These are phyloP conservation scores for Porphyrio hochstetteri DNA, from an alignment of 2,113 vertebrate species.

Conservation along the genomic window DNA sequence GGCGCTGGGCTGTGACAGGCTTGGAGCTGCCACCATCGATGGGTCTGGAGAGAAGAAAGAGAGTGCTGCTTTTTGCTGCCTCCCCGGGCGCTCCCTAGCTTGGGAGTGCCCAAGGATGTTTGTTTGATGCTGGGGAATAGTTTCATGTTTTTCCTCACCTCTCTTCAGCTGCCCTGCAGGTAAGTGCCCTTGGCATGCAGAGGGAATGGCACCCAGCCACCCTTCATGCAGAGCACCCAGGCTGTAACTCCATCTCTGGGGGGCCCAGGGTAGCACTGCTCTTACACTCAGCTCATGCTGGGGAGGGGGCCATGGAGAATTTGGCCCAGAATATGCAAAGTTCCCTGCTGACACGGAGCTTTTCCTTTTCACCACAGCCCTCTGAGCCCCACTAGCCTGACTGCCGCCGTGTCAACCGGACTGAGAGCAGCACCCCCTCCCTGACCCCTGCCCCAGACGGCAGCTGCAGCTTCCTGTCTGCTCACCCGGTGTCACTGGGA, in stretches of 20 bases:
- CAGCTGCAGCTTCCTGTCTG: accelerated
- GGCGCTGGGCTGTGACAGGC: accelerated
- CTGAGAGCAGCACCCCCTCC: background rate
- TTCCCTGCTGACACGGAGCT: background rate
- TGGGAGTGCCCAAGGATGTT: background rate
- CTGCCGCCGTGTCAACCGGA: accelerated
- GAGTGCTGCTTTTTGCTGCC: background rate
- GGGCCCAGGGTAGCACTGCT: background rate
- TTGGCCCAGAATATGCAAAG: background rate
- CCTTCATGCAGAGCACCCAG: background rate
- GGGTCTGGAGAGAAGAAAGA: background rate
- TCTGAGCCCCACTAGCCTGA: background rate
- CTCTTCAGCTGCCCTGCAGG: background rate
- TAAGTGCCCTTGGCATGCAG: background rate
- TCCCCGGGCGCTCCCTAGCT: background rate
- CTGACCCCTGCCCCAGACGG: background rate
- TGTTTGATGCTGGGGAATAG: background rate
- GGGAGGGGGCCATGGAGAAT: background rate
- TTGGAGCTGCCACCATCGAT: background rate
- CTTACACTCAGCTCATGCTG: background rate
- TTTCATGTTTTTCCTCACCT: accelerated
- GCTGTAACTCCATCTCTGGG: background rate
- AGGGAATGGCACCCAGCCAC: background rate
- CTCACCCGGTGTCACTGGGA: background rate
- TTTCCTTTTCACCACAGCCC: background rate